Evolutionary conservation across 2,113 vertebrate genomes (phyloP).

Genomic region (Gobius niger): DNA sequence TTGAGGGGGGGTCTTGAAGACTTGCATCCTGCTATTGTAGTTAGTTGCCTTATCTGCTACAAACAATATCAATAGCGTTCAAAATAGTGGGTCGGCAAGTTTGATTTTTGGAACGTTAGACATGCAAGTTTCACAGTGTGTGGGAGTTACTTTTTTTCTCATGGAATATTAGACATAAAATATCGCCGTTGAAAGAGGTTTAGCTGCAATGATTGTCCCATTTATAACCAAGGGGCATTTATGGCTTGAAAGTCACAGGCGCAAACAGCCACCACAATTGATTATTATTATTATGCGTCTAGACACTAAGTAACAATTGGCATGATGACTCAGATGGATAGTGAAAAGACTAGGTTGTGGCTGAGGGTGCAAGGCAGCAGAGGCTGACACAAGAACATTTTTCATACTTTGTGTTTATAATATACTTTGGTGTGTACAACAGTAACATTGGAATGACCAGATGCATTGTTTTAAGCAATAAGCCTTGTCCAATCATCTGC

Average conservation of each 20-base stretch:
- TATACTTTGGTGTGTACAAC: too few species aligned
- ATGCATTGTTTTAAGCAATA: too few species aligned
- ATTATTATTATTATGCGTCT: not conserved
- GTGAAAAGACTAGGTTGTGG: not conserved
- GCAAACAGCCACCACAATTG: not conserved
- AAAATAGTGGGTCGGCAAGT: not conserved
- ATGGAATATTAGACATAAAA: too few species aligned
- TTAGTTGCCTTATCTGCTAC: not conserved
- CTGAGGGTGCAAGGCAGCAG: not conserved
- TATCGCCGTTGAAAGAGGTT: too few species aligned
- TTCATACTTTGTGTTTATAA: too few species aligned
- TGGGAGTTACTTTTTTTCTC: too few species aligned
- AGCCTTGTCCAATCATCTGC: too few species aligned
- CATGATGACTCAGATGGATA: not conserved
- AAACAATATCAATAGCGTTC: constrained; percentile 25
- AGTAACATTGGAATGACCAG: too few species aligned
- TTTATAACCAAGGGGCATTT: not conserved
- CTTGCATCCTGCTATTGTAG: constrained; percentile 16
- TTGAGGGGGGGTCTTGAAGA: not conserved
- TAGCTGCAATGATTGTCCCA: not conserved
- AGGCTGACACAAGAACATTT: too few species aligned
- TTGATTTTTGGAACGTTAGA: not conserved
- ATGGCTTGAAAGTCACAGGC: not conserved
- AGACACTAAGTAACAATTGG: not conserved
- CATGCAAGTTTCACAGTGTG: too few species aligned